These are phyloP conservation scores for Mycalesis mineus DNA, from an alignment of 2,888 invertebrate genomes.

Conservation along the genomic window DNA sequence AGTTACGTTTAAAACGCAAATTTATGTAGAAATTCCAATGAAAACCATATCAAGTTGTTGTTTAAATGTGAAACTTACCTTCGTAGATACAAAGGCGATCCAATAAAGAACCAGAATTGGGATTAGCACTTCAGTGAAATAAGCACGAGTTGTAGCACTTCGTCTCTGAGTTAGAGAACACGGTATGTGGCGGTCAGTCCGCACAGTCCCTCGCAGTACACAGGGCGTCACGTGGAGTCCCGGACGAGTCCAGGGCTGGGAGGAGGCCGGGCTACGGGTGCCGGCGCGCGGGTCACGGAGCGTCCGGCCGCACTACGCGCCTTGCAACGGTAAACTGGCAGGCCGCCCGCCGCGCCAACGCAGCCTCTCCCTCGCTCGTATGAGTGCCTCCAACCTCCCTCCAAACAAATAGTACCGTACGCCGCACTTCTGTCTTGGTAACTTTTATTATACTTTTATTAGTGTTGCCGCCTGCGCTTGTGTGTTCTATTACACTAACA, in stretches of 20 bases:
- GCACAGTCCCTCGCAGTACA: slow-evolving; percentile 48
- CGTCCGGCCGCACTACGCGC: slow-evolving; percentile 77
- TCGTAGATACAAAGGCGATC: slow-evolving; percentile 58
- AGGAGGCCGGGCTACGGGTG: slow-evolving; percentile 49
- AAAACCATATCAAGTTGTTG: slow-evolving; percentile 2
- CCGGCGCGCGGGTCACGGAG: slow-evolving; percentile 70
- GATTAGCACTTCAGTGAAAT: slow-evolving; percentile 71
- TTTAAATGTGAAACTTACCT: slow-evolving; percentile 50
- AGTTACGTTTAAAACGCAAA: slow-evolving; percentile 21
- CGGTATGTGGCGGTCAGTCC: slow-evolving; percentile 46
- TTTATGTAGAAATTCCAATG: slow-evolving; percentile 15
- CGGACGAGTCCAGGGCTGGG: slow-evolving; percentile 43
- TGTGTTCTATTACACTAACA: slow-evolving; percentile 55
- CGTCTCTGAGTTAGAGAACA: slow-evolving; percentile 56
- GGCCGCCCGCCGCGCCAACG: slow-evolving; percentile 63
- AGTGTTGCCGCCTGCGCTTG: slow-evolving; percentile 55
- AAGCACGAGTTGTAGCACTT: slow-evolving; percentile 73
- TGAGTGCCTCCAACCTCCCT: slow-evolving; percentile 76
- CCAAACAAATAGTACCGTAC: slow-evolving; percentile 78
- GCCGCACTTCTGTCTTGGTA: slow-evolving; percentile 71
- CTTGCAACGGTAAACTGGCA: slow-evolving; percentile 78
- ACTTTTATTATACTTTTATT: slow-evolving; percentile 72
- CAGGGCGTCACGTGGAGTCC: slow-evolving; percentile 43
- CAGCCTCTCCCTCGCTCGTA: slow-evolving; percentile 73
- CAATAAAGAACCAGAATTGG: slow-evolving; percentile 70